A percentile compares a stretch with the other conserved stretches of the same genome.
Evolutionary conservation across 1,140 invertebrate species (phyloP).

Genomic region (Trichonephila clavata): DNA sequence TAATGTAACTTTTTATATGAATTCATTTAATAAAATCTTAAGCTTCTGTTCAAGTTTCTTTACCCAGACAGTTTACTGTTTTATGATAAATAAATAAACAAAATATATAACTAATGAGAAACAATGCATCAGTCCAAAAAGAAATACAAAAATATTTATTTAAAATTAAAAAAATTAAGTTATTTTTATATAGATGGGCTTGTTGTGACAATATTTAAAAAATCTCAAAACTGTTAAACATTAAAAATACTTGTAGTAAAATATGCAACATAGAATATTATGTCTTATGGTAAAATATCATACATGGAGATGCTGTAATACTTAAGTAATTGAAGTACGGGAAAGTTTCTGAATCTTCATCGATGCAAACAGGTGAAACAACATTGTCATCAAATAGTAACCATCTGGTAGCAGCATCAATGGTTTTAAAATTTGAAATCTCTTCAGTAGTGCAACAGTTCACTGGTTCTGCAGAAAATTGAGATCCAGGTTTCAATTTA

Average conservation of each 20-base stretch:
- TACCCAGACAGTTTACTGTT: too few relatives aligned
- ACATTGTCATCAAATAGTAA: slow-evolving; percentile 65
- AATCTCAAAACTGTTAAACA: background rate
- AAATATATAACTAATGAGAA: background rate
- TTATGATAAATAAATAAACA: too few relatives aligned
- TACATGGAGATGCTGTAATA: slow-evolving; percentile 61
- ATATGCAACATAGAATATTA: background rate
- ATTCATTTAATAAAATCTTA: too few relatives aligned
- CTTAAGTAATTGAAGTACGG: slow-evolving; percentile 68
- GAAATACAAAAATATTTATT: slow-evolving; percentile 72
- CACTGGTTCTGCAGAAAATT: background rate
- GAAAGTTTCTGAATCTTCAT: slow-evolving; percentile 52
- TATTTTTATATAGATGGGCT: background rate
- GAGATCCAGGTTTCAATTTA: background rate
- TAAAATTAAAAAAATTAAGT: slow-evolving; percentile 3
- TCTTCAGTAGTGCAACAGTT: slow-evolving; percentile 62
- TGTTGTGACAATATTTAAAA: background rate
- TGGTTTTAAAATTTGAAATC: slow-evolving; percentile 55
- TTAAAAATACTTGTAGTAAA: background rate
- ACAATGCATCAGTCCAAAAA: background rate
- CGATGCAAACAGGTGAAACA: slow-evolving; percentile 57
- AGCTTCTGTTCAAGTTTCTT: too few relatives aligned
- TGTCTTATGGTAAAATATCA: slow-evolving; percentile 71
- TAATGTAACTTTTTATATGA: too few relatives aligned
- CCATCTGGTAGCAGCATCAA: slow-evolving; percentile 21